Percentiles rank a stretch among this genome's conserved stretches.
These are phyloP conservation scores for Oncorhynchus clarkii DNA, from an alignment of 2,113 vertebrate genomes.

Conservation along the genomic window DNA sequence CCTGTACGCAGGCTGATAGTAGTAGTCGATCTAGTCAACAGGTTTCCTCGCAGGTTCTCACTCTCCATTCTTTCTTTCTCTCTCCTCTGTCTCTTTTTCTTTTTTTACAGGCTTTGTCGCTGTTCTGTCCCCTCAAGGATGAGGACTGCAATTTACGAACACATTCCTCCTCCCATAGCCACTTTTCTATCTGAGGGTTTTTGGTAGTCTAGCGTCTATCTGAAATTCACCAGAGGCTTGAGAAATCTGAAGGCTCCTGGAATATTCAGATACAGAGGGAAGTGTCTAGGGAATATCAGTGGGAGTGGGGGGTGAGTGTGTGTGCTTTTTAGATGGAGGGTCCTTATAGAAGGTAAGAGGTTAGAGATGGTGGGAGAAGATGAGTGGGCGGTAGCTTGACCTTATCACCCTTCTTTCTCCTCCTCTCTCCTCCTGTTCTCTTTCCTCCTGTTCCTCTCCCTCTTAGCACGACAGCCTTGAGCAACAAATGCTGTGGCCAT, in stretches of 20 bases:
- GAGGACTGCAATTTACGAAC: neutral
- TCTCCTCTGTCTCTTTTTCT: neutral
- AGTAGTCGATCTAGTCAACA: no score
- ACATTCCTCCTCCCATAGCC: neutral
- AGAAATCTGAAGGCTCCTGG: neutral
- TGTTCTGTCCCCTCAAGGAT: conserved; percentile 14
- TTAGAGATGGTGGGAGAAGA: conserved; percentile 38
- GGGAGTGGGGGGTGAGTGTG: neutral
- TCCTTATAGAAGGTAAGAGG: neutral
- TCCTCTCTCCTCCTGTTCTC: conserved; percentile 10
- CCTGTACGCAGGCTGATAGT: no score
- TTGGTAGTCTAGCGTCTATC: conserved; percentile 8
- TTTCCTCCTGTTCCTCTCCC: neutral
- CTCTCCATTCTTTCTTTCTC: conserved; percentile 4
- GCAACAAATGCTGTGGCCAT: conserved; percentile 29
- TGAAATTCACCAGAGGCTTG: conserved; percentile 20
- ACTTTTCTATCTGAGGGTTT: neutral
- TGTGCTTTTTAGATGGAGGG: neutral
- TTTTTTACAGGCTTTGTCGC: neutral
- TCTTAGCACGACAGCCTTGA: conserved; percentile 47
- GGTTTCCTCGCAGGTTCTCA: no score
- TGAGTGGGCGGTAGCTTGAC: conserved; percentile 55
- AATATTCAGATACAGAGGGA: neutral
- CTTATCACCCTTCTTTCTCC: conserved; percentile 34
- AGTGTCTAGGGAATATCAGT: neutral